Base-by-base conservation (phyloP, 2,888 invertebrate species). In the Osedax frankpressi region DNA sequence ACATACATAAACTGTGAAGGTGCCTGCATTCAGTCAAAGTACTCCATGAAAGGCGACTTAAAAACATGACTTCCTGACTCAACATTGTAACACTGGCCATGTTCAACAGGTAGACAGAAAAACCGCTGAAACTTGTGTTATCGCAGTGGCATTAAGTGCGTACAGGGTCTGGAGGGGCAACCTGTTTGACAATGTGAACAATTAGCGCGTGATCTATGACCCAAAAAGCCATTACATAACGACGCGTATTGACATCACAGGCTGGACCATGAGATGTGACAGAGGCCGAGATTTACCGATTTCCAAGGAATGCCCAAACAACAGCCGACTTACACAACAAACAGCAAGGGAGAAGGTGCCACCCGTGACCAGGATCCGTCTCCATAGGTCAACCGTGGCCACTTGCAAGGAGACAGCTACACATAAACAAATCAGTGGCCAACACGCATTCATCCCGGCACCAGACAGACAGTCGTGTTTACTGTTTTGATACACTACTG, bases 401-500 rank as follows among this genome's bases (percentile, higher is more conserved):
- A 65, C 65, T 65, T 24, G 65, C 14, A 65, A 0, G 65, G 65
- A 65, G 65, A 65, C 65, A 65, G 63, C 65, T 65, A 65, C 65
- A 65, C 19, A 65, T 65, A 65, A 65, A 65, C 65, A 65, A 65
- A 19, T n/a, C 65, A 65, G 63, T 62, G 65, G 65, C 65, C 65
- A 65, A 6, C 65, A 65, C 25, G 2, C n/a, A 65, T 65, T n/a
- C 65, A 24, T 65, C 65, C 65, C 65, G 2, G 2, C 65, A 65
- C 24, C 24, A 65, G 65, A 65, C 65, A 65, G 65, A 65, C 65
- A 65, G 65, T 65, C n/a, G 65, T 65, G 65, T 65, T 65, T 65
- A 65, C 65, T 65, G 65, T 65, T 65, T 65, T 24, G 65, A 65
- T 65, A 65, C 65, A 65, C 65, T 65, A 65, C 65, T 65, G 65